Percentiles rank a stretch among this genome's conserved stretches.
phyloP scores from a whole-genome alignment of 2,888 invertebrate genomes.

The Lasius platythorax region DNA sequence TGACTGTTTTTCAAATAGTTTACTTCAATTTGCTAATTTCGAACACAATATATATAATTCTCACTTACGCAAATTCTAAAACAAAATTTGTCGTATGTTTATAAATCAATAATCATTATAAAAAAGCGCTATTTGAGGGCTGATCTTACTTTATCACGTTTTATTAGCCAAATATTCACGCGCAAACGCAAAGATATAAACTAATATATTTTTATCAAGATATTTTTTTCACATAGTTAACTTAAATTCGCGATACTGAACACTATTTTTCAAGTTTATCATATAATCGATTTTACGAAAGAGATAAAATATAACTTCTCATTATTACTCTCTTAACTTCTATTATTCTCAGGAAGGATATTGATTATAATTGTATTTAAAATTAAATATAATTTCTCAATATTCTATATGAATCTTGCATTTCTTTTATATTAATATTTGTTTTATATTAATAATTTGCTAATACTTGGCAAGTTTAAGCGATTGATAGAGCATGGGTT shows the following conservation, averaged over 20 bases:
- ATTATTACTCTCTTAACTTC: background rate
- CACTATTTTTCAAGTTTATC: background rate
- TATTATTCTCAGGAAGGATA: background rate
- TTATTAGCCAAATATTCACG: background rate
- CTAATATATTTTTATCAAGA: no score
- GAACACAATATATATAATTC: background rate
- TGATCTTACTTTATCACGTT: background rate
- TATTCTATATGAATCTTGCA: background rate
- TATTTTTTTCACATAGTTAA: no score
- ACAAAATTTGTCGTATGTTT: background rate
- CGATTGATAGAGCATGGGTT: background rate
- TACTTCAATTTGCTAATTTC: background rate
- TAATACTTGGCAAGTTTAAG: background rate
- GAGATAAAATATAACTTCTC: background rate
- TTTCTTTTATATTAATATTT: background rate
- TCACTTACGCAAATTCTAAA: background rate
- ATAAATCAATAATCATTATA: conserved; percentile 13
- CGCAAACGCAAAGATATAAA: background rate
- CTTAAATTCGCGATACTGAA: background rate
- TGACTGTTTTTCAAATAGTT: background rate
- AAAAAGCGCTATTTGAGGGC: background rate
- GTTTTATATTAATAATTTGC: background rate
- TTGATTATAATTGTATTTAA: background rate
- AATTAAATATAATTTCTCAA: background rate
- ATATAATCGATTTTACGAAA: background rate